A percentile compares a stretch with the other conserved stretches of the same genome.
These are phyloP conservation scores for Urophycis tenuis DNA, from an alignment of 2,797 vertebrate species.

Conservation along the genomic window DNA sequence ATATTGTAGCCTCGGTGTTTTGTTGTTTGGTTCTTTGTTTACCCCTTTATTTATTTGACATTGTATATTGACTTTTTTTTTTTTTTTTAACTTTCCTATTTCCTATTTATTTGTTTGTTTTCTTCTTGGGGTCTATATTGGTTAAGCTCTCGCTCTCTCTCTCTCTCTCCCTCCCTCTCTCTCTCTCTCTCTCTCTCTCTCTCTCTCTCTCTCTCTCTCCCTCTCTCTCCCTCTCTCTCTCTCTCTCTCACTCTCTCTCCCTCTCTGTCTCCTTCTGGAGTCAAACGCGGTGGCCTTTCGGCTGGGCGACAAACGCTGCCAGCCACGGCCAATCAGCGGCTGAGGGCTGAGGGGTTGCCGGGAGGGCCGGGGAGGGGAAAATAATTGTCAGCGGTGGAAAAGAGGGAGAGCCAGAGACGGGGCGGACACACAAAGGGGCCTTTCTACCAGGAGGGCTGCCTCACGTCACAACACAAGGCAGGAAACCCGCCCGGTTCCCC, in stretches of 20 bases:
- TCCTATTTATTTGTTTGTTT: neutral
- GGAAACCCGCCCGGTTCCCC: conserved; percentile 60
- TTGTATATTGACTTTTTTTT: neutral
- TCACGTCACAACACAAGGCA: conserved; percentile 68
- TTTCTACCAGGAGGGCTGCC: conserved; percentile 51
- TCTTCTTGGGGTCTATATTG: neutral
- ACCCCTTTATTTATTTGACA: neutral
- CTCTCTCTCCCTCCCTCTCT: neutral
- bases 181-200: neutral
- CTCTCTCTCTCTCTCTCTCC: conserved; percentile 13
- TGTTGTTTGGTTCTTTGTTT: neutral
- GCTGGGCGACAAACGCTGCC: conserved; percentile 28
- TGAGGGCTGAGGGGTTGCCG: conserved; percentile 24
- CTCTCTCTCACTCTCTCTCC: neutral
- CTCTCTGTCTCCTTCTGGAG: neutral
- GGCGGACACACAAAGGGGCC: conserved; percentile 57
- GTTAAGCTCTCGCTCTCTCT: neutral
- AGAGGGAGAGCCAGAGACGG: conserved; percentile 38
- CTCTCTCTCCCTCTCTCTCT: conserved; percentile 2
- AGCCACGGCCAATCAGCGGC: conserved; percentile 45
- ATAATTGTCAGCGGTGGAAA: conserved; percentile 56
- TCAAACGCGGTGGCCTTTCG: neutral
- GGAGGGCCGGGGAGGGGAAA: conserved; percentile 45
- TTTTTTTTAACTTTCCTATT: neutral
- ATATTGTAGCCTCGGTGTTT: neutral